Evolutionary conservation across 2,888 invertebrate species (phyloP).

Genomic region (Watsonalla binaria): DNA sequence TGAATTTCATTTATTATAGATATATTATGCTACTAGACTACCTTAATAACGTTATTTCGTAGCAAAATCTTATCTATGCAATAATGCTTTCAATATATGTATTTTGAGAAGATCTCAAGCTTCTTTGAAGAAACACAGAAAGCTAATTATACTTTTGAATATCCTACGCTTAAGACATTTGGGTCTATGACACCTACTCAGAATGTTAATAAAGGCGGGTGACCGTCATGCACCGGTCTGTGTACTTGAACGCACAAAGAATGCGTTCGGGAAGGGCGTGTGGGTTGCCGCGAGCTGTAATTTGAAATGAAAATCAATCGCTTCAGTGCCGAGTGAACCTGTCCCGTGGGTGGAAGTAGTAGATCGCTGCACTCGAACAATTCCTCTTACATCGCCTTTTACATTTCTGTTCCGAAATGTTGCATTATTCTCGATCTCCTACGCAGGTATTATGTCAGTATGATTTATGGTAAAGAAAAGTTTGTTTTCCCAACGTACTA

Average conservation of each 20-base stretch:
- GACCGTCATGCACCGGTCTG: constrained; percentile 32
- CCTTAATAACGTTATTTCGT: no score
- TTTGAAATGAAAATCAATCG: constrained; percentile 72
- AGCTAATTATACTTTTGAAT: not conserved
- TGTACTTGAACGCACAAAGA: constrained; percentile 54
- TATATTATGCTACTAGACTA: no score
- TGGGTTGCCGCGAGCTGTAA: constrained; percentile 54
- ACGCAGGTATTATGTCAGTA: constrained; percentile 29
- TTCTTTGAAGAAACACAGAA: no score
- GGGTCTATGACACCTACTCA: constrained; percentile 18
- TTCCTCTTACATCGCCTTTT: constrained; percentile 40
- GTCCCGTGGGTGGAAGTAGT: constrained; percentile 58
- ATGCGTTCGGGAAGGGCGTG: constrained; percentile 53
- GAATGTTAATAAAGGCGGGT: constrained; percentile 43
- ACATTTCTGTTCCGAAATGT: constrained; percentile 40
- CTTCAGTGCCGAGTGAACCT: constrained; percentile 60
- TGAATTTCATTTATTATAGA: no score
- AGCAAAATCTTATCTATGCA: no score
- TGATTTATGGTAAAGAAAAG: constrained; percentile 33
- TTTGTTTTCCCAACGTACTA: constrained; percentile 14
- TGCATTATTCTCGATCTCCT: constrained; percentile 37
- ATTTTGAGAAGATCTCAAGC: no score
- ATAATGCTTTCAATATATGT: no score
- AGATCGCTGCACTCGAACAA: constrained; percentile 55
- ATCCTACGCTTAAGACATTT: not conserved